phyloP scores from a whole-genome alignment of 53 echinoderm and acorn worm species.

The Arbacia lixula region DNA sequence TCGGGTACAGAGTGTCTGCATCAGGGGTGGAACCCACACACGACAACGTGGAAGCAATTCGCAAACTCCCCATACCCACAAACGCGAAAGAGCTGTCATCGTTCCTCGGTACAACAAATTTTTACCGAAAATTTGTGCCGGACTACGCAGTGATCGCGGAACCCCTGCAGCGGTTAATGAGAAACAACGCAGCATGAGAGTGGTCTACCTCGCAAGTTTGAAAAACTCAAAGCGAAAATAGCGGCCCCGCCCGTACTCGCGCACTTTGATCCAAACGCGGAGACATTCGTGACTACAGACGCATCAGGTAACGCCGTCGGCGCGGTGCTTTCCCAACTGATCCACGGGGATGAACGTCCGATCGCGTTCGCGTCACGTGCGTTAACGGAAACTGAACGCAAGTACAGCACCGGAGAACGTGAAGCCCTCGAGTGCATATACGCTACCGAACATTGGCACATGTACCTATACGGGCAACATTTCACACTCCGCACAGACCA shows the following conservation, averaged over 20 bases:
- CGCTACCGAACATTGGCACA: conserved; percentile 67
- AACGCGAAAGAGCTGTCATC: conserved; percentile 60
- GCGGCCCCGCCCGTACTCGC: conserved; percentile 50
- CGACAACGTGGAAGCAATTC: conserved; percentile 50
- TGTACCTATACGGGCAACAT: conserved; percentile 56
- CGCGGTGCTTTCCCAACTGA: conserved; percentile 55
- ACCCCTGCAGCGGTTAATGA: conserved; percentile 50
- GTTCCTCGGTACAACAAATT: conserved; percentile 62
- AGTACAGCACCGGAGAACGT: conserved; percentile 60
- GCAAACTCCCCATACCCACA: conserved; percentile 29
- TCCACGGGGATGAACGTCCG: conserved; percentile 54
- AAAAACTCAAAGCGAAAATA: conserved; percentile 50
- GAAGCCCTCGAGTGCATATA: conserved; percentile 60
- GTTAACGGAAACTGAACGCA: conserved; percentile 56
- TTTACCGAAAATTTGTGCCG: conserved; percentile 58
- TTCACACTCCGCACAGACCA: conserved; percentile 71
- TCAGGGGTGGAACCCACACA: conserved; percentile 37
- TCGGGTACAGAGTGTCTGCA: conserved; percentile 51
- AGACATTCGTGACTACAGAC: conserved; percentile 57
- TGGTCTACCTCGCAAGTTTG: conserved; percentile 36
- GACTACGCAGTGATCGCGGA: conserved; percentile 61
- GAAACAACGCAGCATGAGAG: conserved; percentile 49
- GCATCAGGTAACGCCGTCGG: conserved; percentile 59
- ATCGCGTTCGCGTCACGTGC: conserved; percentile 59
- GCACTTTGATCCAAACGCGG: conserved; percentile 49